phyloP scores from a whole-genome alignment of 2,888 invertebrate genomes.

The Syrphus vitripennis region DNA sequence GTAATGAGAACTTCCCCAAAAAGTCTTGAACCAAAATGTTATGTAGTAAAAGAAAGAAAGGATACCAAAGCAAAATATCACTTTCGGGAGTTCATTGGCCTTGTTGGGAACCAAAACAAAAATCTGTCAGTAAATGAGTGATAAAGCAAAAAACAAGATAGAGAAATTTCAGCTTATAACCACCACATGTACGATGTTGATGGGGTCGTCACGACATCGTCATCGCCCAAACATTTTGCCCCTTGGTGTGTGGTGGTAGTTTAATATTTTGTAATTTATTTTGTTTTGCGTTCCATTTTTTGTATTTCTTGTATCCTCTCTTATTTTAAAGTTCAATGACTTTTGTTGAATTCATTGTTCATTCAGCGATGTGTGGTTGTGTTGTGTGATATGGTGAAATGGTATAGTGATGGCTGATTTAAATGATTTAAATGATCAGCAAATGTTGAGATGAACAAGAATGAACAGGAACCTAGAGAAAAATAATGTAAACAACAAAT shows the following conservation, averaged over 20 bases:
- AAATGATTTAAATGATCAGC: too few species aligned
- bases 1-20: background rate
- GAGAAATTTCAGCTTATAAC: constrained; percentile 33
- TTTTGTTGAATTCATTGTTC: background rate
- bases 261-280: background rate
- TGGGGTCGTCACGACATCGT: constrained; percentile 28
- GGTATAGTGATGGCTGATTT: background rate
- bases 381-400: background rate
- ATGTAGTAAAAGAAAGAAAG: background rate
- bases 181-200: constrained; percentile 24
- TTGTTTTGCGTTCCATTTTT: constrained; percentile 53
- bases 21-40: background rate
- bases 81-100: constrained; percentile 73
- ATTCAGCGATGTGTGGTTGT: background rate
- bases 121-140: constrained; percentile 36
- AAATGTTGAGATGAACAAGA: background rate
- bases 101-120: constrained; percentile 73
- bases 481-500: background rate
- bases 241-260: constrained; percentile 24
- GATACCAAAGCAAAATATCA: constrained; percentile 34
- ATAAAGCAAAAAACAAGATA: constrained; percentile 5
- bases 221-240: background rate
- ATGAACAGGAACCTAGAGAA: background rate
- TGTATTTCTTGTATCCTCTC: background rate
- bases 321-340: constrained; percentile 25